phyloP scores from a whole-genome alignment of 2,888 invertebrate species.

The Urechis unicinctus region DNA sequence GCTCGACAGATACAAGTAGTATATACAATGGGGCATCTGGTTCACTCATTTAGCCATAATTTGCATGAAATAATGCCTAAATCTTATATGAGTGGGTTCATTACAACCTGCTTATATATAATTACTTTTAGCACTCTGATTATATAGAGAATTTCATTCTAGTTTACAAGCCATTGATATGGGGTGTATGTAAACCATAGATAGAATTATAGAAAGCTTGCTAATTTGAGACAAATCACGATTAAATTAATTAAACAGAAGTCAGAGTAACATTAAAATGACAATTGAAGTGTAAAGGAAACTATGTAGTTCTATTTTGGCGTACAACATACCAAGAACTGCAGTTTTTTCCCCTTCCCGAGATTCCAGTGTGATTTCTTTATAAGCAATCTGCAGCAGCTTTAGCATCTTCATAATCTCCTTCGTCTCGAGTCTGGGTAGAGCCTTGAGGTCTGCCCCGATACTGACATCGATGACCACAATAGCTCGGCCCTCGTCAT shows the following conservation, averaged over 20 bases:
- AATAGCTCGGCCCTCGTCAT: slow-evolving; percentile 38
- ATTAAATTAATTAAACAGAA: neutral
- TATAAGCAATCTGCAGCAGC: slow-evolving; percentile 43
- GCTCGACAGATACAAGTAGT: slow-evolving; percentile 3
- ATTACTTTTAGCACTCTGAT: too few species aligned
- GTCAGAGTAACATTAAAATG: neutral
- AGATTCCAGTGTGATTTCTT: slow-evolving; percentile 39
- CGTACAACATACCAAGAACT: slow-evolving; percentile 29
- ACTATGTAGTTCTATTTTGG: neutral
- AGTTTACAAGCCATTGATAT: too few species aligned
- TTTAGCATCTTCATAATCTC: slow-evolving; percentile 45
- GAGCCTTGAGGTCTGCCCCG: slow-evolving; percentile 28
- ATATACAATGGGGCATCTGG: too few species aligned
- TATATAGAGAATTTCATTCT: too few species aligned
- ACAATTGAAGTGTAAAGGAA: too few species aligned
- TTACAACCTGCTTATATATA: too few species aligned
- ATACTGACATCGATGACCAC: slow-evolving; percentile 46
- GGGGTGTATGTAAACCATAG: too few species aligned
- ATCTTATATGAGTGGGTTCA: too few species aligned
- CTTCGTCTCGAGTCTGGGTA: slow-evolving; percentile 41
- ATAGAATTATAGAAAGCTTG: too few species aligned
- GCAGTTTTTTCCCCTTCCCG: slow-evolving; percentile 32
- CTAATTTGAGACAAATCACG: neutral
- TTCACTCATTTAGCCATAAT: too few species aligned
- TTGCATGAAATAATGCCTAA: too few species aligned